Conservation (phyloP, 2,888 invertebrate genomes). For the Subacronicta megacephala region DNA sequence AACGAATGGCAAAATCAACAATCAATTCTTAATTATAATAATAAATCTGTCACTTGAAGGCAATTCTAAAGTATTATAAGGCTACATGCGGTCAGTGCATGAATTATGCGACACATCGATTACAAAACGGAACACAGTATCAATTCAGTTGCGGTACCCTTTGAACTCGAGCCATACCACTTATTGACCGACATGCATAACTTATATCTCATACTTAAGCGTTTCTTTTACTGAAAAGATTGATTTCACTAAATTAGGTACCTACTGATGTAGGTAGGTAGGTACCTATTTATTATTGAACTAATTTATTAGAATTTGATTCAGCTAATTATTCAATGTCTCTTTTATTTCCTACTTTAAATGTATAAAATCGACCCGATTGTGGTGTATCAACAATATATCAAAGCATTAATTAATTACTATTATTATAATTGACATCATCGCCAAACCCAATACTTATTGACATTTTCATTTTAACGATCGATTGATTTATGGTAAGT, state of each 20-base stretch:
- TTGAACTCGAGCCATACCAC: constrained; percentile 64
- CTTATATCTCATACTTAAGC: constrained; percentile 44
- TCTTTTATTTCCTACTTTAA: neutral
- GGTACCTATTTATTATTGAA: neutral
- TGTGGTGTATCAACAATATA: constrained; percentile 7
- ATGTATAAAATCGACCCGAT: neutral
- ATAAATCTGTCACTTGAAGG: constrained; percentile 29
- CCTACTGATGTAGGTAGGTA: neutral
- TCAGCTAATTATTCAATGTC: no score
- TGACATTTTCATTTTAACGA: constrained; percentile 15
- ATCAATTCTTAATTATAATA: no score
- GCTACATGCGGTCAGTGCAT: constrained; percentile 64
- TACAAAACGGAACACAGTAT: constrained; percentile 80
- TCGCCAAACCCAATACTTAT: constrained; percentile 31
- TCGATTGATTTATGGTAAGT: constrained; percentile 46
- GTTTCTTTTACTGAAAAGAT: constrained; percentile 44
- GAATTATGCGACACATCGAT: constrained; percentile 80
- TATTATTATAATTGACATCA: constrained; percentile 30
- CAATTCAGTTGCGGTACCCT: constrained; percentile 73
- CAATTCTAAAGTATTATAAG: constrained; percentile 62
- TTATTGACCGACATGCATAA: constrained; percentile 58
- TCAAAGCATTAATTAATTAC: constrained; percentile 12
- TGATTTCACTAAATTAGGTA: constrained; percentile 7
- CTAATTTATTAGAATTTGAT: no score
- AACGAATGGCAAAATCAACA: no score